Conservation (phyloP, 2,888 invertebrate species). For the Limenitis arthemis region DNA sequence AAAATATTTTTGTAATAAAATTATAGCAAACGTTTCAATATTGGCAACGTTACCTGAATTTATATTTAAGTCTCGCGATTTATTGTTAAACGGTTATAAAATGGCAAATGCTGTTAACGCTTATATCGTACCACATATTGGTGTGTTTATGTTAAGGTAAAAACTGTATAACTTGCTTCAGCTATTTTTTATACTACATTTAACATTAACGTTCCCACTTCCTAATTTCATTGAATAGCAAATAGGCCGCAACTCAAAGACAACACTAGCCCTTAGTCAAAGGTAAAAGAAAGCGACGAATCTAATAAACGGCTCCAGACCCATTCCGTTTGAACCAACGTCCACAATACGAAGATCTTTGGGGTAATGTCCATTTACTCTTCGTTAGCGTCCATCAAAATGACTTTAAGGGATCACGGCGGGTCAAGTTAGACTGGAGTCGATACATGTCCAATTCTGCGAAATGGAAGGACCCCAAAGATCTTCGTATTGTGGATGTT, state of each 20-base stretch:
- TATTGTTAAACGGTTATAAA: not conserved
- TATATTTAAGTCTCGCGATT: not conserved
- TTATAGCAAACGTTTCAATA: not conserved
- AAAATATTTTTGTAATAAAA: no score
- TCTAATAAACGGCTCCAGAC: conserved; percentile 65
- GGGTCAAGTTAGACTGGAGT: conserved; percentile 48
- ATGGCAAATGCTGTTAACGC: not conserved
- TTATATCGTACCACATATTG: not conserved
- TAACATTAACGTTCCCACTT: conserved; percentile 16
- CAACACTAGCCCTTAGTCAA: conserved; percentile 59
- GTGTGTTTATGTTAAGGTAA: not conserved
- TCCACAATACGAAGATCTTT: conserved; percentile 47
- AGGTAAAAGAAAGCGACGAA: conserved; percentile 66
- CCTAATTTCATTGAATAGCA: conserved; percentile 37
- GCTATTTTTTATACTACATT: not conserved
- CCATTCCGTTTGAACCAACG: conserved; percentile 60
- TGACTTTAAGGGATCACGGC: conserved; percentile 37
- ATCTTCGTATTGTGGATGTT: conserved; percentile 47
- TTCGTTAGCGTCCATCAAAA: conserved; percentile 42
- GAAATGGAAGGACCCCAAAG: no score
- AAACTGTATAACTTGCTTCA: not conserved
- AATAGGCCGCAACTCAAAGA: conserved; percentile 57
- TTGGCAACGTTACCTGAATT: not conserved
- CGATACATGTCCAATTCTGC: conserved; percentile 61
- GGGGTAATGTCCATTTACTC: conserved; percentile 34